Evolutionary conservation across 1,140 invertebrate genomes (phyloP), one percentile per base, ranked within the genome.

Genomic region (Odontomachus brunneus): DNA sequence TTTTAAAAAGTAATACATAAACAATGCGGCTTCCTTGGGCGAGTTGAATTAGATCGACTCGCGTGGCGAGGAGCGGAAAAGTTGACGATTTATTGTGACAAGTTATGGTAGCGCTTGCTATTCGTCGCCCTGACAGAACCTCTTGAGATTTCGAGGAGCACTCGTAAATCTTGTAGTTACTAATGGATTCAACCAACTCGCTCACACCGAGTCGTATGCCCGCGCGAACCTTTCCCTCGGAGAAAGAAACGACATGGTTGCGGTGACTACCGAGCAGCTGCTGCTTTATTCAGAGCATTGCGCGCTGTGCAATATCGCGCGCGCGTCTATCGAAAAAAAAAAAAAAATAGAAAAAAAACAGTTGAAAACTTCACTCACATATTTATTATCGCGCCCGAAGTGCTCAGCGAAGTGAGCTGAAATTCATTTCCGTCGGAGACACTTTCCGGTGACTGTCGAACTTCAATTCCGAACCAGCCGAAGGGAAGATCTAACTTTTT

Each of bases 101-200:
- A 57, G 22, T 67, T 78, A 69, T 51, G 73, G 14, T 51, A n/a
- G 17, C 51, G 33, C 17, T 11, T 19, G 33, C 66, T 44, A 85
- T 87, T 87, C 49, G 49, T 87, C 85, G 86, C 73, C 14, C 55
- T 69, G 72, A 78, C 78, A 71, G 59, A 75, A 60, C 24, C 48
- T 73, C 55, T 74, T 66, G 62, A 71, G 75, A 29, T 29, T 57
- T 69, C 33, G 38, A 22, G 24, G n/a, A 15, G 51, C 59, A 76
- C 75, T 51, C 60, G 44, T 63, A 66, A 57, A 65, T 86, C 65
- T 53, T 73, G 33, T 55, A 60, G 38, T 76, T 80, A 59, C 69
- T 82, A 82, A 88, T 87, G 65, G 66, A 55, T 49, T 49, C 69
- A 48, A 63, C 62, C 67, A 51, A 78, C 38, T 83, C 44, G 62